A percentile compares a stretch with the other conserved stretches of the same genome.
These are phyloP conservation scores for Cepaea nemoralis DNA, from an alignment of 1,140 invertebrate genomes.

Conservation along the genomic window DNA sequence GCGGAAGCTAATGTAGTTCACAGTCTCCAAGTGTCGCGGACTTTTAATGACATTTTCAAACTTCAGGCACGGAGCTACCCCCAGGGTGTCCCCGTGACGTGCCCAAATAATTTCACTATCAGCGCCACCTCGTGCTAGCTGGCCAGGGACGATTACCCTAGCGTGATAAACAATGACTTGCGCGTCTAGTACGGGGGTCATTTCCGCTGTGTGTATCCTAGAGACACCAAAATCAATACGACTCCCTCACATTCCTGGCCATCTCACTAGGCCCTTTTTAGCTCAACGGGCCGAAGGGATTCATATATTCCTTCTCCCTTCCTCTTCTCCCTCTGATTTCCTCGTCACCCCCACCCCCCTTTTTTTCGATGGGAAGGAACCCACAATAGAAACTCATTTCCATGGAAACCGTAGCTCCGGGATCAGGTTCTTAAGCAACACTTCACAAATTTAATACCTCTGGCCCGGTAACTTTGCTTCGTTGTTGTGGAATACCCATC, in stretches of 20 bases:
- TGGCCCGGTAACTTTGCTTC: too few species aligned
- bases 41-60: too few species aligned
- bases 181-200: not conserved
- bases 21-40: too few species aligned
- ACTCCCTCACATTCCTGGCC: not conserved
- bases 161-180: not conserved
- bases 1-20: too few species aligned
- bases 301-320: too few species aligned
- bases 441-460: too few species aligned
- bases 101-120: not conserved
- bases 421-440: too few species aligned
- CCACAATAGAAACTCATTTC: not conserved
- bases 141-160: slow-evolving; percentile 1
- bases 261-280: not conserved
- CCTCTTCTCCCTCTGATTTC: too few species aligned
- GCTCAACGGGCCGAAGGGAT: too few species aligned
- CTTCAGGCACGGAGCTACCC: too few species aligned
- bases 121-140: not conserved
- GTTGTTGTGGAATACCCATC: too few species aligned
- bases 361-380: not conserved
- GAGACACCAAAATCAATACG: not conserved
- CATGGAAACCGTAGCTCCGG: not conserved
- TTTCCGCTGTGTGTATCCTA: not conserved
- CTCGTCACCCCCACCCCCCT: too few species aligned
- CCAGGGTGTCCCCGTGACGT: not conserved